Conservation (phyloP, 1,140 invertebrate genomes). For the Camponotus vicinus region DNA sequence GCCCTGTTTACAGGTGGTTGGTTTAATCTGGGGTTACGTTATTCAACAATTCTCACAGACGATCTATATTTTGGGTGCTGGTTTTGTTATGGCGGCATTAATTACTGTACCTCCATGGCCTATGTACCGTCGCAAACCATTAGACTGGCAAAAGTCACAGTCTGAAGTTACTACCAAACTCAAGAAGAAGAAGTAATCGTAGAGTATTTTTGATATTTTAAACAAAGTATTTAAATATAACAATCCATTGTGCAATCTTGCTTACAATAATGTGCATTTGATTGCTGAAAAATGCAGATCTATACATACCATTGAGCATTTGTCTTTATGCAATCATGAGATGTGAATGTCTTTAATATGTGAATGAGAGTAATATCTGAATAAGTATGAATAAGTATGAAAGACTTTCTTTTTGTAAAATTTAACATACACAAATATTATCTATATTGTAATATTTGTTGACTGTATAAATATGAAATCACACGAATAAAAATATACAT, state of each 20-base stretch:
- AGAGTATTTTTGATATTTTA: conserved; percentile 21
- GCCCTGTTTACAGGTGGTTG: conserved; percentile 89
- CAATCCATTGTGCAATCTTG: neutral
- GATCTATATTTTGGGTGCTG: conserved; percentile 96
- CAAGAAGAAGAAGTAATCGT: conserved; percentile 84
- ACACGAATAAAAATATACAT: conserved; percentile 15
- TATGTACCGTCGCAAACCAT: conserved; percentile 94
- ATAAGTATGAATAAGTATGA: neutral
- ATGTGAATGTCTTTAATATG: neutral
- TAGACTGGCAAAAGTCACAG: conserved; percentile 96
- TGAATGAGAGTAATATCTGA: neutral
- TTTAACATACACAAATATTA: neutral
- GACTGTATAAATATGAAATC: neutral
- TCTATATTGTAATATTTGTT: neutral
- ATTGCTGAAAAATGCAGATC: neutral
- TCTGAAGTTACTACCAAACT: conserved; percentile 76
- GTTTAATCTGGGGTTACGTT: conserved; percentile 96
- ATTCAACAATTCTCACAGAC: conserved; percentile 98
- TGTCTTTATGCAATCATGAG: conserved; percentile 15
- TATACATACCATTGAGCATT: conserved; percentile 23
- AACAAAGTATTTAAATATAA: conserved; percentile 11
- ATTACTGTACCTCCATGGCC: conserved; percentile 97
- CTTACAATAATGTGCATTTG: neutral
- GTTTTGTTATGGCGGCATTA: conserved; percentile 94
- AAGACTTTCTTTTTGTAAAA: conserved; percentile 25